Evolutionary conservation across 2,888 invertebrate species (phyloP).

Genomic region (Palloptera scutellata): DNA sequence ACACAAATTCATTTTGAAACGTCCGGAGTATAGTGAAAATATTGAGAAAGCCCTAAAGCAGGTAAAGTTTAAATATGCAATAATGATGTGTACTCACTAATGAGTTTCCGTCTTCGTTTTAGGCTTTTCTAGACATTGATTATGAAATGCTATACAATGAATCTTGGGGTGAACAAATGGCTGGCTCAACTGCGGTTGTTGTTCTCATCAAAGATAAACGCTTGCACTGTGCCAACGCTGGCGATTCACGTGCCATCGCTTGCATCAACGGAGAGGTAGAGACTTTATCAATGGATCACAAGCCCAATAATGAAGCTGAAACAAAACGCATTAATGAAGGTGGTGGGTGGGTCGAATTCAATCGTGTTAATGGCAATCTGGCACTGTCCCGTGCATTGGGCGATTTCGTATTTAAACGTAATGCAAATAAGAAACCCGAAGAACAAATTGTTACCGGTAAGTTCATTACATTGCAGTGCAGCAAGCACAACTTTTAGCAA

Average conservation of each 20-base stretch:
- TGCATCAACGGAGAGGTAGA: conserved; percentile 80
- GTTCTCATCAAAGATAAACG: conserved; percentile 83
- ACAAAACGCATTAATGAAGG: conserved; percentile 89
- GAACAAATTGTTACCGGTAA: conserved; percentile 97
- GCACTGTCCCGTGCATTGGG: conserved; percentile 96
- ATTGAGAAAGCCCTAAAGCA: conserved; percentile 85
- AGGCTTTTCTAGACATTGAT: conserved; percentile 92
- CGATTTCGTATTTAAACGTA: conserved; percentile 95
- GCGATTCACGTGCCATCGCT: conserved; percentile 95
- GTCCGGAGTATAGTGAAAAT: conserved; percentile 82
- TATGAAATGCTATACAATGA: conserved; percentile 91
- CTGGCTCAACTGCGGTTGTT: conserved; percentile 93
- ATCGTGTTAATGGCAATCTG: conserved; percentile 97
- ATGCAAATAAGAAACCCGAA: conserved; percentile 82
- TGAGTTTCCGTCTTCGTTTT: conserved; percentile 37
- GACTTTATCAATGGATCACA: conserved; percentile 88
- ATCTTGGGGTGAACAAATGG: conserved; percentile 87
- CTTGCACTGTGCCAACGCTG: conserved; percentile 95
- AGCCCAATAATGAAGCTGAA: conserved; percentile 90
- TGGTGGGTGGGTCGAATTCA: conserved; percentile 97
- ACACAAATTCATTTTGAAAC: conserved; percentile 87
- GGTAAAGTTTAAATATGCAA: conserved; percentile 63
- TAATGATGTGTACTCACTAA: not conserved
- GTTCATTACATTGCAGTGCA: not conserved
- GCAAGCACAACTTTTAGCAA: too few relatives aligned